Percentiles rank a stretch among this genome's conserved stretches.
Evolutionary conservation across 2,797 vertebrate genomes (phyloP).

Genomic region (Gymnocypris eckloni): DNA sequence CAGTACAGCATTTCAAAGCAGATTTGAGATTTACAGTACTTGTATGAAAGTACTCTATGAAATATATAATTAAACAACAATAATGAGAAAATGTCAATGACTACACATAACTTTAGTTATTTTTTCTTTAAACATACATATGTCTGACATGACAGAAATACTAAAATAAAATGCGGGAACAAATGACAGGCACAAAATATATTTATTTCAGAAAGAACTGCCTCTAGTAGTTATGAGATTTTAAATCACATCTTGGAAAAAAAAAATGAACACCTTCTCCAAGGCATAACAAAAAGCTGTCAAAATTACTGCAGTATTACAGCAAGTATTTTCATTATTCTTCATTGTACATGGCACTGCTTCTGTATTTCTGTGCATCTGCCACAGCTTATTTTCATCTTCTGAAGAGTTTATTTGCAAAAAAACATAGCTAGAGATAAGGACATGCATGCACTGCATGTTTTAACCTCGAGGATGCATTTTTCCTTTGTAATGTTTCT

Average conservation of each 20-base stretch:
- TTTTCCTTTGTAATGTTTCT: not conserved
- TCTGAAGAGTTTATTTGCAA: not conserved
- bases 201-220: conserved; percentile 1
- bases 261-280: no score
- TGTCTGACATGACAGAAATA: not conserved
- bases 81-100: not conserved
- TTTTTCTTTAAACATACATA: not conserved
- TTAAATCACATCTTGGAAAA: not conserved
- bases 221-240: not conserved
- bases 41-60: not conserved
- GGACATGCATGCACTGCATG: not conserved
- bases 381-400: not conserved
- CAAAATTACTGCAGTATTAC: not conserved
- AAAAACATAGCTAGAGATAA: not conserved
- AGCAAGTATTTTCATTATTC: not conserved
- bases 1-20: not conserved
- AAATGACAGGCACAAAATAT: not conserved
- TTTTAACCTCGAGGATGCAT: not conserved
- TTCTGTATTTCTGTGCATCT: not conserved
- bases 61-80: conserved; percentile 6
- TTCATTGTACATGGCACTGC: not conserved
- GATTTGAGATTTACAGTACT: not conserved
- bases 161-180: not conserved
- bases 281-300: not conserved
- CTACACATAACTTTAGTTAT: not conserved